A percentile compares a stretch with the other conserved stretches of the same genome.
phyloP scores from a whole-genome alignment of 2,888 invertebrate species.

The Philereme vetulata region DNA sequence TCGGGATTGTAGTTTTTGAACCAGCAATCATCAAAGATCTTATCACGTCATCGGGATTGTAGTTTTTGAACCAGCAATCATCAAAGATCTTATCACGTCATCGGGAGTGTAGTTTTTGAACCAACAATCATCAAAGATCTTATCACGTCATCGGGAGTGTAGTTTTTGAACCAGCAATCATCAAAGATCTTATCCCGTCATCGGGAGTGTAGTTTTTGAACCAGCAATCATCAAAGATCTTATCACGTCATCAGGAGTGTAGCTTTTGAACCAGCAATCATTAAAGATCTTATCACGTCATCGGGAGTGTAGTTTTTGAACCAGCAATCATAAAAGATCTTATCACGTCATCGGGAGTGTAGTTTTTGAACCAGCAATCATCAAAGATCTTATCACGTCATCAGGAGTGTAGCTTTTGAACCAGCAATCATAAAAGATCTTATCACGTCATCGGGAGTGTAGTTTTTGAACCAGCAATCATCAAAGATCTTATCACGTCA shows the following conservation, averaged over 20 bases:
- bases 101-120: conserved; percentile 27
- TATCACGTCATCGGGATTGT: conserved; percentile 4
- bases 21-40: conserved; percentile 20
- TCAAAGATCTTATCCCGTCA: conserved; percentile 4
- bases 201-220: conserved; percentile 27
- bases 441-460: conserved; percentile 4
- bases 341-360: conserved; percentile 4
- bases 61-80: conserved; percentile 34
- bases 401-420: conserved; percentile 27
- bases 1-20: conserved; percentile 27
- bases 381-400: conserved; percentile 5
- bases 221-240: conserved; percentile 20
- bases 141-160: conserved; percentile 4
- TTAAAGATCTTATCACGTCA: conserved; percentile 4
- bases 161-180: conserved; percentile 34
- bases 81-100: conserved; percentile 5
- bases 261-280: conserved; percentile 34
- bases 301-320: conserved; percentile 27
- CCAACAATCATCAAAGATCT: conserved; percentile 20
- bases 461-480: conserved; percentile 34
- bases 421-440: conserved; percentile 18
- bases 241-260: conserved; percentile 4
- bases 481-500: conserved; percentile 5
- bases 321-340: conserved; percentile 18
- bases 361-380: conserved; percentile 34